Evolutionary conservation across 2,113 vertebrate genomes (phyloP).

Genomic region (Donacobius atricapilla): DNA sequence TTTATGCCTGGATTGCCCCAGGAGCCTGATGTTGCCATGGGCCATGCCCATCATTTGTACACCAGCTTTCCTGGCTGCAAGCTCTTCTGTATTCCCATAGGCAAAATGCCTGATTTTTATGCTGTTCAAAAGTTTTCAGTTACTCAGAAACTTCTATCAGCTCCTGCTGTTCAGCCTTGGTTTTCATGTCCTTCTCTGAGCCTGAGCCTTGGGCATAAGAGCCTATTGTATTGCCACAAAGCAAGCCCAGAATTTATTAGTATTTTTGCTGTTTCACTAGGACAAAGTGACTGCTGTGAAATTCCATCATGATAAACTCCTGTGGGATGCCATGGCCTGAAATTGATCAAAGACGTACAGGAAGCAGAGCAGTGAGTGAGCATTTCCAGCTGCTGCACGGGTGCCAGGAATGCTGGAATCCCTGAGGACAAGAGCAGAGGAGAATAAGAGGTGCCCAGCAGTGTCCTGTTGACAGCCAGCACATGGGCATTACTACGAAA

Average conservation of each 20-base stretch:
- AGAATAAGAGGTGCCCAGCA: background rate
- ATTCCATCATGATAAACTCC: background rate
- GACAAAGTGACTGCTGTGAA: background rate
- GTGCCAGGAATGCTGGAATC: background rate
- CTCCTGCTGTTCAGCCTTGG: background rate
- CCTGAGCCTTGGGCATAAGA: background rate
- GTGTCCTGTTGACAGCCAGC: background rate
- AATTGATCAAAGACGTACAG: background rate
- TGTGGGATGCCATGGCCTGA: background rate
- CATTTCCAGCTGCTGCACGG: background rate
- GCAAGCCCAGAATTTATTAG: conserved; percentile 19
- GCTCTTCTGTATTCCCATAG: background rate
- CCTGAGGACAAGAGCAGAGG: background rate
- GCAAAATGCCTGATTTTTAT: background rate
- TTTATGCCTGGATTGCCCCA: background rate
- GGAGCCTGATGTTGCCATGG: accelerated
- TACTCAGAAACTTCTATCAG: background rate
- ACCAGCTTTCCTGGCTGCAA: background rate
- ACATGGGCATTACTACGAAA: background rate
- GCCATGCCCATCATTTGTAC: background rate
- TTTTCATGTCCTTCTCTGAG: background rate
- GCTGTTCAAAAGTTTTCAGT: background rate
- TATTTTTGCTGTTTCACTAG: background rate
- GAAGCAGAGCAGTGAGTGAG: background rate
- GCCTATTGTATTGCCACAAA: background rate